These are phyloP conservation scores for Colinus virginianus DNA, from an alignment of 2,113 vertebrate species.

Conservation along the genomic window DNA sequence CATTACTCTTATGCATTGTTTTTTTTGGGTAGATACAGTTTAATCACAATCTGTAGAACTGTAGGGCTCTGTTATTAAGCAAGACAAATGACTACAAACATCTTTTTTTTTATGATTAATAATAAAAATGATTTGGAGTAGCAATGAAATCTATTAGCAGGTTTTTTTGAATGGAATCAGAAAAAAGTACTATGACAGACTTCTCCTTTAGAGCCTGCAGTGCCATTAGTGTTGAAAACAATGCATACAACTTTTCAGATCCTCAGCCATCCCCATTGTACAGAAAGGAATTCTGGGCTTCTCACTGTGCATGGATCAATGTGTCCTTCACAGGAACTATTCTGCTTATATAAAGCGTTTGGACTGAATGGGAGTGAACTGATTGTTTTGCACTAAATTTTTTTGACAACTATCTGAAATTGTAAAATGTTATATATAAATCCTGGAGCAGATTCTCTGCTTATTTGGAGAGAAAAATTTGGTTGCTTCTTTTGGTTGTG, in stretches of 20 bases:
- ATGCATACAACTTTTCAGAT: background rate
- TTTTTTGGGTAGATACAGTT: background rate
- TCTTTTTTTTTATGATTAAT: background rate
- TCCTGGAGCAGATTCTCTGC: background rate
- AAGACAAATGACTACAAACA: background rate
- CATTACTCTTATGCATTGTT: background rate
- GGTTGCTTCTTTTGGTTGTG: background rate
- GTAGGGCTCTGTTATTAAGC: background rate
- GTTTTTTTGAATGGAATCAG: background rate
- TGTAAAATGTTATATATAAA: background rate
- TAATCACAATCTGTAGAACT: background rate
- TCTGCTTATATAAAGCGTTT: background rate
- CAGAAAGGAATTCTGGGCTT: background rate
- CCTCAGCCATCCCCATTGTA: background rate
- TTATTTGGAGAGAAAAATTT: background rate
- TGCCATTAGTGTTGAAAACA: background rate
- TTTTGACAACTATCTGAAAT: background rate
- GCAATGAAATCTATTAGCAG: background rate
- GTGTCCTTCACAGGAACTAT: background rate
- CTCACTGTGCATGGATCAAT: background rate
- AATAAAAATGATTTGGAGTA: background rate
- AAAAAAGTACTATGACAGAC: background rate
- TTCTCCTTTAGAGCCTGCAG: background rate
- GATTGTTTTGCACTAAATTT: background rate
- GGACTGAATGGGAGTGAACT: background rate